Evolutionary conservation across 2,888 invertebrate genomes (phyloP).

Genomic region (Linyphia triangularis): DNA sequence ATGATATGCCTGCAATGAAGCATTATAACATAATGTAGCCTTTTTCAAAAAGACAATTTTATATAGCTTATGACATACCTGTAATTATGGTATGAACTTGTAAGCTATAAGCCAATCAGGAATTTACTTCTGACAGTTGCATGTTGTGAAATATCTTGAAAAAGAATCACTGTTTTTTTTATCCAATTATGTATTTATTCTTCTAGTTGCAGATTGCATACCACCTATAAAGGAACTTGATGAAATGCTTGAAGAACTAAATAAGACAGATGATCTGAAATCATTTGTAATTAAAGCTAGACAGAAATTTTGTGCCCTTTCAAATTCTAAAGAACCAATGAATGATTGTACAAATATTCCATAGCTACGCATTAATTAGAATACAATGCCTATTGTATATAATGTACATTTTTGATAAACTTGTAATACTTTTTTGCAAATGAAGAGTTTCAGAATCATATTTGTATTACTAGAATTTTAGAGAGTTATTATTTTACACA

Average conservation of each 20-base stretch:
- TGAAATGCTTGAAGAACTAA: conserved; percentile 15
- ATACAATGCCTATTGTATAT: background rate
- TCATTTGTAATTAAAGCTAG: conserved; percentile 28
- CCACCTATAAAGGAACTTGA: conserved; percentile 30
- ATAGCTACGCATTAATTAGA: background rate
- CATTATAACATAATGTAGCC: background rate
- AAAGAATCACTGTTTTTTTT: background rate
- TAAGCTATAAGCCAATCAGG: background rate
- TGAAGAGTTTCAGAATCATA: too few relatives aligned
- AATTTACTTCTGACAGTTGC: background rate
- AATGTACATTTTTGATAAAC: background rate
- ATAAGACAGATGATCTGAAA: conserved; percentile 41
- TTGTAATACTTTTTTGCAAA: too few relatives aligned
- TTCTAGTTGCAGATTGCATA: conserved; percentile 37
- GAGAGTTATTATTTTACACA: too few relatives aligned
- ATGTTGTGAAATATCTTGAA: background rate
- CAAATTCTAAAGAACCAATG: background rate
- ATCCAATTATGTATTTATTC: background rate
- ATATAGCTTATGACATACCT: background rate
- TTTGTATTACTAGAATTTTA: too few relatives aligned
- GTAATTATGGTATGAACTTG: background rate
- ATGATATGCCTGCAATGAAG: background rate
- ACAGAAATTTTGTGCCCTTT: conserved; percentile 23
- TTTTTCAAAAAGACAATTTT: background rate
- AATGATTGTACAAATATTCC: background rate